Evolutionary conservation across 2,797 vertebrate genomes (phyloP).

Genomic region (Octomys mimax): DNA sequence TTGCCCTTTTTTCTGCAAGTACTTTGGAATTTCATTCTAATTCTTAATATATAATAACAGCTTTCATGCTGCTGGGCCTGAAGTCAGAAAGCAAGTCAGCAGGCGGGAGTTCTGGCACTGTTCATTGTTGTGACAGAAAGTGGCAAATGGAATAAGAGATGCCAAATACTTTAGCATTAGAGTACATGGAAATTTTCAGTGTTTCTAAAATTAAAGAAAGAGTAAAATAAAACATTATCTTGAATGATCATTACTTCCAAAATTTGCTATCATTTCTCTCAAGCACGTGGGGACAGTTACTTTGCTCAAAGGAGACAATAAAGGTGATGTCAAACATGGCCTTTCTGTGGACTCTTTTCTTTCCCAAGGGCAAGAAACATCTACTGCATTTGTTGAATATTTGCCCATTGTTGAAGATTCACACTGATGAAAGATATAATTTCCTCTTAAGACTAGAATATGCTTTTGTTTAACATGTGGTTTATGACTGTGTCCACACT

Average conservation of each 20-base stretch:
- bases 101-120: not conserved
- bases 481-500: not conserved
- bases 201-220: not conserved
- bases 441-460: not conserved
- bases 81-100: not conserved
- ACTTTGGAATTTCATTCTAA: not conserved
- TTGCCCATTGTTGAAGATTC: not conserved
- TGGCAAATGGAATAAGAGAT: not conserved
- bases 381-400: not conserved
- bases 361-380: no score
- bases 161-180: not conserved
- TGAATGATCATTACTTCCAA: not conserved
- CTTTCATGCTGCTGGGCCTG: not conserved
- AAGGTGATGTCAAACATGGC: not conserved
- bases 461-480: not conserved
- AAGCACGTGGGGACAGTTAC: not conserved
- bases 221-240: not conserved
- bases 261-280: not conserved
- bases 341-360: not conserved
- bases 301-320: not conserved
- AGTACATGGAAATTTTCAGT: not conserved
- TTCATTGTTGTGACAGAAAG: not conserved
- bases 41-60: not conserved
- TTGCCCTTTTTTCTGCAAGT: not conserved
- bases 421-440: not conserved